phyloP scores from a whole-genome alignment of 2,888 invertebrate genomes.

The Drosophila maculinotata region DNA sequence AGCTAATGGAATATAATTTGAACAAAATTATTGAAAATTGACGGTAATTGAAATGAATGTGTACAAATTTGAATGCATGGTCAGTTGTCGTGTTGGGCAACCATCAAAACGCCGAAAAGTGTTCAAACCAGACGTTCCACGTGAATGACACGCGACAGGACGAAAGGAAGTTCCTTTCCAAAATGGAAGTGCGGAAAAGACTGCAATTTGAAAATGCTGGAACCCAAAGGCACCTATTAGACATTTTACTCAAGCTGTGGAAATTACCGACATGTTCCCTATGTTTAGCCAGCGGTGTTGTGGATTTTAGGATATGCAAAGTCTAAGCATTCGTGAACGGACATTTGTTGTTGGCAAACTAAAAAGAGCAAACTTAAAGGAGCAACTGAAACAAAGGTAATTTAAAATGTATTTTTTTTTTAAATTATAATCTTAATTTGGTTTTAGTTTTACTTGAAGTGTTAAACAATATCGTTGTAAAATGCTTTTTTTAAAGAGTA shows the following conservation, averaged over 20 bases:
- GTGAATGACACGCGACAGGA: conserved; percentile 64
- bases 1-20: conserved; percentile 76
- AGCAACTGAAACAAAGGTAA: not conserved
- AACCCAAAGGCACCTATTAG: conserved; percentile 54
- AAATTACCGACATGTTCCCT: conserved; percentile 63
- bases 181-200: conserved; percentile 4
- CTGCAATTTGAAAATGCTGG: conserved; percentile 52
- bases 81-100: conserved; percentile 63
- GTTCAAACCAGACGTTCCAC: conserved; percentile 45
- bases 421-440: too few relatives aligned
- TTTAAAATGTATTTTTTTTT: not conserved
- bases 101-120: conserved; percentile 72
- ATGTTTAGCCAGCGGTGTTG: conserved; percentile 61
- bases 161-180: not conserved
- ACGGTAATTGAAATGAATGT: conserved; percentile 80
- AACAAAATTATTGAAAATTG: conserved; percentile 79
- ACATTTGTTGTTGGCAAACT: not conserved
- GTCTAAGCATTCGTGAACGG: not conserved
- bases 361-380: not conserved
- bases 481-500: too few relatives aligned
- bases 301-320: conserved; percentile 40
- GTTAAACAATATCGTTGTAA: too few relatives aligned
- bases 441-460: too few relatives aligned
- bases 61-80: conserved; percentile 76
- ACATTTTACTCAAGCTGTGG: conserved; percentile 64